A percentile compares a stretch with the other conserved stretches of the same genome.
Evolutionary conservation across 2,888 invertebrate species (phyloP).

Genomic region (Eupeodes latifasciatus): DNA sequence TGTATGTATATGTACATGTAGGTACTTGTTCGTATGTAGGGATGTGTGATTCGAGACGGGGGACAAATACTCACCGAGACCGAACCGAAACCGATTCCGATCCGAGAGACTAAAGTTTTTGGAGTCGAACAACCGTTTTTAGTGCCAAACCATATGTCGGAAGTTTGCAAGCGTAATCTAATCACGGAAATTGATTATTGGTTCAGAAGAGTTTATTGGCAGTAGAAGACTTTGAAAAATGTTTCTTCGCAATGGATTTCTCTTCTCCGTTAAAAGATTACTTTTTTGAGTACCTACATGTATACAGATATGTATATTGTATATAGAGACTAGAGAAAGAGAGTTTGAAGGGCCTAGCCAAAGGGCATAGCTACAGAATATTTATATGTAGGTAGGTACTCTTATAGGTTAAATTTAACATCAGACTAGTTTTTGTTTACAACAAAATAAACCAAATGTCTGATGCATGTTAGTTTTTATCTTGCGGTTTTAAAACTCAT

Average conservation of each 20-base stretch:
- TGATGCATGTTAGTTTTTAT: conserved; percentile 29
- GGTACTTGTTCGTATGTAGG: neutral
- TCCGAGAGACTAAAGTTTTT: conserved; percentile 63
- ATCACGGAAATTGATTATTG: conserved; percentile 82
- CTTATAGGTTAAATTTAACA: conserved; percentile 2
- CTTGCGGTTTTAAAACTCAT: conserved; percentile 12
- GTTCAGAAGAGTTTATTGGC: conserved; percentile 77
- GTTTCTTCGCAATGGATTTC: conserved; percentile 39
- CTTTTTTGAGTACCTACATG: conserved; percentile 16
- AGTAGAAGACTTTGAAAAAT: conserved; percentile 63
- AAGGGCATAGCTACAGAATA: neutral
- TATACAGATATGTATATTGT: too few relatives aligned
- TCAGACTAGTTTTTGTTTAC: neutral
- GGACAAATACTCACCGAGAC: conserved; percentile 55
- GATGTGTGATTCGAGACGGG: conserved; percentile 24
- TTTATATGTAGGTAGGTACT: neutral
- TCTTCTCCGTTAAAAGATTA: conserved; percentile 40
- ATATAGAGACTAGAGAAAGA: too few relatives aligned
- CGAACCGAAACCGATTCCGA: conserved; percentile 3
- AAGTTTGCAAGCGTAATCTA: conserved; percentile 80
- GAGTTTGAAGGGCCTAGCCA: conserved; percentile 15
- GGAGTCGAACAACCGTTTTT: conserved; percentile 62
- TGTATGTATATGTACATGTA: neutral
- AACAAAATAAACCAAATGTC: conserved; percentile 19
- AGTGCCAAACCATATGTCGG: conserved; percentile 81